These are phyloP conservation scores for Apaloderma vittatum DNA, from an alignment of 2,113 vertebrate genomes.

Conservation along the genomic window DNA sequence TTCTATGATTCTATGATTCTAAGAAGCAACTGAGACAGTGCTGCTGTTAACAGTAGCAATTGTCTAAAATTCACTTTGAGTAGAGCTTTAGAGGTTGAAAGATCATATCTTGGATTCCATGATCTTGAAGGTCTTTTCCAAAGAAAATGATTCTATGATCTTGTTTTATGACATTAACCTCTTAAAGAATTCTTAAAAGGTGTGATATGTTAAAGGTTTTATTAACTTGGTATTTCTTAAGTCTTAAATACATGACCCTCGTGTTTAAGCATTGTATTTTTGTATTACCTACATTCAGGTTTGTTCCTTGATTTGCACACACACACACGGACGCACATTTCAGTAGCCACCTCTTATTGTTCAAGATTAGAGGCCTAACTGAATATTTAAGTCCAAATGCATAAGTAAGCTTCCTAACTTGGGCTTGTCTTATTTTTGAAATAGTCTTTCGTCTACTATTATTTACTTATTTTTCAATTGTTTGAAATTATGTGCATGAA, in stretches of 20 bases:
- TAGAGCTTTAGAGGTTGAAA: background rate
- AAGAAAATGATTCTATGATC: background rate
- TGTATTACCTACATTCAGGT: background rate
- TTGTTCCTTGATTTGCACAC: background rate
- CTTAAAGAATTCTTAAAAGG: background rate
- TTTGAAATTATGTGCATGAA: background rate
- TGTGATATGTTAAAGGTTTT: background rate
- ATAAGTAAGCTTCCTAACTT: background rate
- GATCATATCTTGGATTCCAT: background rate
- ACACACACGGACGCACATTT: background rate
- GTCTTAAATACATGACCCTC: background rate
- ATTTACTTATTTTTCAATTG: background rate
- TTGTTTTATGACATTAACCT: background rate
- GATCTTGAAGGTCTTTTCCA: background rate
- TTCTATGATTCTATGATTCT: no score
- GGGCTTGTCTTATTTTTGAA: background rate
- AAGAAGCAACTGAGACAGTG: background rate
- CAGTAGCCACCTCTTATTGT: background rate
- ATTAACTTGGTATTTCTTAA: background rate
- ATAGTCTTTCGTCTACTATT: background rate
- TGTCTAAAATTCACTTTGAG: background rate
- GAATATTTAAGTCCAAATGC: background rate
- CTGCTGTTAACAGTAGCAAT: background rate
- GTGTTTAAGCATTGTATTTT: background rate
- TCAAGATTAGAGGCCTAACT: background rate